These are phyloP conservation scores for Scaptomyza reducta DNA, from an alignment of 2,888 invertebrate genomes.

Conservation along the genomic window DNA sequence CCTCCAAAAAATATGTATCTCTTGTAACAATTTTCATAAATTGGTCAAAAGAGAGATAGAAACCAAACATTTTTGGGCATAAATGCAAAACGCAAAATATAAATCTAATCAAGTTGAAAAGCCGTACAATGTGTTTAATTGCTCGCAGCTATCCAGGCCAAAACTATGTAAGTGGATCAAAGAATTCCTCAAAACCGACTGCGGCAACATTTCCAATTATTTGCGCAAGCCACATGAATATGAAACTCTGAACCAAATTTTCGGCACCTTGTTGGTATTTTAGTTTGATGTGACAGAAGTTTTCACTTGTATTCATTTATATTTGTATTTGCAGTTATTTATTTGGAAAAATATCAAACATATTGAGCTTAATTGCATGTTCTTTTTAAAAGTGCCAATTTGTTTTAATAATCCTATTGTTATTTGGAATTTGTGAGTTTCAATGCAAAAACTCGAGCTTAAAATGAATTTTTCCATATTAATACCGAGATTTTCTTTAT, in stretches of 20 bases:
- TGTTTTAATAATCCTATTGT: background rate
- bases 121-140: conserved; percentile 61
- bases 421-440: background rate
- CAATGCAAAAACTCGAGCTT: background rate
- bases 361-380: conserved; percentile 5
- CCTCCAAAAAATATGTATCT: background rate
- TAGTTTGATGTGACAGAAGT: conserved; percentile 11
- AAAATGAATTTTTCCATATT: no score
- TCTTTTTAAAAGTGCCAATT: conserved; percentile 3
- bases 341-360: background rate
- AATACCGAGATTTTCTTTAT: background rate
- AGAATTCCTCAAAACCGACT: conserved; percentile 30
- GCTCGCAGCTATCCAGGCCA: conserved; percentile 33
- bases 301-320: background rate
- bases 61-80: conserved; percentile 33
- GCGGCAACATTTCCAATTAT: conserved; percentile 37
- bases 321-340: background rate
- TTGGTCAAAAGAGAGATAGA: background rate
- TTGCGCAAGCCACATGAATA: conserved; percentile 38
- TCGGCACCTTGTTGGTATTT: background rate
- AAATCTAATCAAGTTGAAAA: conserved; percentile 61
- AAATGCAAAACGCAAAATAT: conserved; percentile 37
- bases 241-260: background rate
- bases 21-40: conserved; percentile 3
- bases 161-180: conserved; percentile 22